phyloP scores from a whole-genome alignment of 2,888 invertebrate genomes.

The Drosophila prostipennis region DNA sequence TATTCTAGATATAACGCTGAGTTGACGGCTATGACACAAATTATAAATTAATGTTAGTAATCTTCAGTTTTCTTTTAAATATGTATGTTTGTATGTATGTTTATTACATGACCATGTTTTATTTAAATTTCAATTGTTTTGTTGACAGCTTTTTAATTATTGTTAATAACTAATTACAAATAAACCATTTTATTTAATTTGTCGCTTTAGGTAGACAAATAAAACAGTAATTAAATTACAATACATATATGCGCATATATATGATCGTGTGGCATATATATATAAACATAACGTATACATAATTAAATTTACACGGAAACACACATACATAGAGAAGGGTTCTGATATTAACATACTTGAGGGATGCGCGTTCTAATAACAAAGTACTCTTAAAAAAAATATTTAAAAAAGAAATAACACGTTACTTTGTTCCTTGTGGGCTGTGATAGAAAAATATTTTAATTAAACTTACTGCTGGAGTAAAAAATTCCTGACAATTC shows the following conservation, averaged over 20 bases:
- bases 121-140: conserved; percentile 70
- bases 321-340: conserved; percentile 58
- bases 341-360: conserved; percentile 58
- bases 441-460: conserved; percentile 10
- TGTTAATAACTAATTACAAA: conserved; percentile 71
- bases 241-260: conserved; percentile 59
- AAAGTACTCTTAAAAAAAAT: conserved; percentile 6
- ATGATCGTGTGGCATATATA: conserved; percentile 53
- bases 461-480: conserved; percentile 6
- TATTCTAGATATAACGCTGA: conserved; percentile 48
- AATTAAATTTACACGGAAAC: conserved; percentile 60
- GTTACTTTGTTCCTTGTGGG: neutral
- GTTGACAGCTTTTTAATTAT: conserved; percentile 56
- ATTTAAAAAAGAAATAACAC: conserved; percentile 6
- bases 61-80: conserved; percentile 52
- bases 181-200: conserved; percentile 57
- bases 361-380: conserved; percentile 8
- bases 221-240: conserved; percentile 67
- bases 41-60: conserved; percentile 63
- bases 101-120: conserved; percentile 67
- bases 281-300: conserved; percentile 56
- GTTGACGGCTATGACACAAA: conserved; percentile 54
- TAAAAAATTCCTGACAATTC: conserved; percentile 11
- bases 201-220: conserved; percentile 56
- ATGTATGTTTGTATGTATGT: conserved; percentile 39